phyloP scores from a whole-genome alignment of 1,140 invertebrate species.

The Pogonomyrmex barbatus region DNA sequence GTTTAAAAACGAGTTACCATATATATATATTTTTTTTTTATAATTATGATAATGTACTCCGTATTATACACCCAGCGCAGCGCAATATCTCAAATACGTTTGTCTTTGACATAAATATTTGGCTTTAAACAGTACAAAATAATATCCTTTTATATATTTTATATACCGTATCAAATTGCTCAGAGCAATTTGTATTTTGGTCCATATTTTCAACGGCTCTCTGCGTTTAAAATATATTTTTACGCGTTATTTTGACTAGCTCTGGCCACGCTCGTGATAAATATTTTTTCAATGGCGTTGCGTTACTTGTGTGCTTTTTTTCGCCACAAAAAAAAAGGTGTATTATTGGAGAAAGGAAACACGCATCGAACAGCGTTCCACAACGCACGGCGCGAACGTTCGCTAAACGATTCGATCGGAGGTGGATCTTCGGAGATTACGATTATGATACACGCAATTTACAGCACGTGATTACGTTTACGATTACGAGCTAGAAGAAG shows the following conservation, averaged over 20 bases:
- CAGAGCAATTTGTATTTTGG: slow-evolving; percentile 8
- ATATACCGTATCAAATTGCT: background rate
- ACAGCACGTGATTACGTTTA: background rate
- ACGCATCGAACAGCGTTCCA: background rate
- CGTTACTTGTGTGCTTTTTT: background rate
- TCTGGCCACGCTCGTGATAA: slow-evolving; percentile 1
- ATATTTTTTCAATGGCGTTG: slow-evolving; percentile 8
- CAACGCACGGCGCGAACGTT: background rate
- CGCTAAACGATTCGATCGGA: background rate
- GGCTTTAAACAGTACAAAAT: background rate
- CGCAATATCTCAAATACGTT: background rate
- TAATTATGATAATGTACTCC: slow-evolving; percentile 5
- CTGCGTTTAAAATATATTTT: slow-evolving; percentile 13
- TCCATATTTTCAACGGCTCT: slow-evolving; percentile 2
- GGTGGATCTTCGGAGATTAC: background rate
- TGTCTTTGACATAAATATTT: slow-evolving; percentile 19
- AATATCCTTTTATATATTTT: background rate
- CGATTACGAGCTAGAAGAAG: slow-evolving; percentile 5
- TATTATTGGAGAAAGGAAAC: background rate
- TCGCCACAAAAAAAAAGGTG: background rate
- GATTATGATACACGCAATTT: background rate
- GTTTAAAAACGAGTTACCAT: background rate
- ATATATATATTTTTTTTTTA: background rate
- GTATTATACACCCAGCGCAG: no score
- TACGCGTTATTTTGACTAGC: slow-evolving; percentile 18